phyloP scores from a whole-genome alignment of 2,888 invertebrate genomes.

The Opisthograptis luteolata region DNA sequence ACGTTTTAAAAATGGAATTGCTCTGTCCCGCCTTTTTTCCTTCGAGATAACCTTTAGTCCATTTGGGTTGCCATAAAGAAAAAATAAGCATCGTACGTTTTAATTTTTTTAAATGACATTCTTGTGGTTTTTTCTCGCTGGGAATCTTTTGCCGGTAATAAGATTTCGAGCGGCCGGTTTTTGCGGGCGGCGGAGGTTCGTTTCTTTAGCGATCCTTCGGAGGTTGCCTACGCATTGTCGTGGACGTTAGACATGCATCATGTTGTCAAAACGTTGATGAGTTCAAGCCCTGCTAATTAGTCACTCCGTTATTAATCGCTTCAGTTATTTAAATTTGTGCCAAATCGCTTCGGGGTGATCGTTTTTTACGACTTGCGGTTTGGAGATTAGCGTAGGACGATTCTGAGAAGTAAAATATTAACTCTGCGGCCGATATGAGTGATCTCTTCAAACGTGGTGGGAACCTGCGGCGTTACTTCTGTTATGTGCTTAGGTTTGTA shows the following conservation, averaged over 20 bases:
- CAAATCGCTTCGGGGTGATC: slow-evolving; percentile 59
- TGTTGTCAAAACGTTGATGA: slow-evolving; percentile 67
- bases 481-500: slow-evolving; percentile 33
- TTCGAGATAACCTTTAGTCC: slow-evolving; percentile 82
- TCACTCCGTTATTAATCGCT: slow-evolving; percentile 72
- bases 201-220: slow-evolving; percentile 59
- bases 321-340: slow-evolving; percentile 73
- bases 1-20: slow-evolving; percentile 84
- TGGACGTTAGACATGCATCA: slow-evolving; percentile 61
- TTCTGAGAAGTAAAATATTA: slow-evolving; percentile 75
- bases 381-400: slow-evolving; percentile 70
- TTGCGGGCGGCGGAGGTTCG: slow-evolving; percentile 68
- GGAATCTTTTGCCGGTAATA: slow-evolving; percentile 76
- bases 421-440: slow-evolving; percentile 59
- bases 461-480: slow-evolving; percentile 28
- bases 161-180: slow-evolving; percentile 69
- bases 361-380: slow-evolving; percentile 75
- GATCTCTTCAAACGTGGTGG: slow-evolving; percentile 51
- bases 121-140: slow-evolving; percentile 81
- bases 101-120: slow-evolving; percentile 84
- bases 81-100: slow-evolving; percentile 78
- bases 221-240: slow-evolving; percentile 62
- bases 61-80: slow-evolving; percentile 79
- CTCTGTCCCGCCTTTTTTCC: slow-evolving; percentile 82
- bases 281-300: slow-evolving; percentile 73